Evolutionary conservation across 92 coral and sea anemone species (phyloP).

Genomic region (Nematostella vectensis): DNA sequence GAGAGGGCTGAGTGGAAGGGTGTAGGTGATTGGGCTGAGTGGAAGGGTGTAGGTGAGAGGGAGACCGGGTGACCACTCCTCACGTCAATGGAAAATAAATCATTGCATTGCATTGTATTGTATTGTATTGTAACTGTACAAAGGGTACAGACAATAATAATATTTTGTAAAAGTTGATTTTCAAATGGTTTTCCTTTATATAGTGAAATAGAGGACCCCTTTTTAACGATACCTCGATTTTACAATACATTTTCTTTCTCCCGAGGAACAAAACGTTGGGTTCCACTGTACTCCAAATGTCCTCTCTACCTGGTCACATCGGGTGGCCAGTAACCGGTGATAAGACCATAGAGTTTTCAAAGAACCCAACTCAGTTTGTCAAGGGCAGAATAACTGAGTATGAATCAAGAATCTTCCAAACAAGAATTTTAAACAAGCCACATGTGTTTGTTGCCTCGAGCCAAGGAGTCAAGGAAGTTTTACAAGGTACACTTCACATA

Average conservation of each 20-base stretch:
- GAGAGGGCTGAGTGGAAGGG: too few species aligned
- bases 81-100: too few species aligned
- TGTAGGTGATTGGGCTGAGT: too few species aligned
- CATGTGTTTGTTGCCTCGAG: constrained; percentile 88
- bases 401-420: constrained; percentile 70
- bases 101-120: too few species aligned
- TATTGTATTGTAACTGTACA: too few species aligned
- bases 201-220: too few species aligned
- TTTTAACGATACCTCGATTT: too few species aligned
- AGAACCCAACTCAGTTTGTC: constrained; percentile 71
- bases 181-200: too few species aligned
- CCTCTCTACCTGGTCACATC: constrained; percentile 63
- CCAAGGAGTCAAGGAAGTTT: constrained; percentile 81
- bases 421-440: constrained; percentile 73
- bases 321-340: constrained; percentile 93
- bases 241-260: neutral
- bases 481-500: constrained; percentile 84
- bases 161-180: too few species aligned
- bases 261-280: neutral
- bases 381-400: constrained; percentile 41
- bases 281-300: constrained; percentile 16
- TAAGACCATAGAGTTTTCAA: constrained; percentile 89
- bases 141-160: too few species aligned
- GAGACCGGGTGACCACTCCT: too few species aligned
- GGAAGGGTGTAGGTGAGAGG: too few species aligned